Evolutionary conservation across 2,113 vertebrate species (phyloP).

Genomic region (Antidorcas marsupialis): DNA sequence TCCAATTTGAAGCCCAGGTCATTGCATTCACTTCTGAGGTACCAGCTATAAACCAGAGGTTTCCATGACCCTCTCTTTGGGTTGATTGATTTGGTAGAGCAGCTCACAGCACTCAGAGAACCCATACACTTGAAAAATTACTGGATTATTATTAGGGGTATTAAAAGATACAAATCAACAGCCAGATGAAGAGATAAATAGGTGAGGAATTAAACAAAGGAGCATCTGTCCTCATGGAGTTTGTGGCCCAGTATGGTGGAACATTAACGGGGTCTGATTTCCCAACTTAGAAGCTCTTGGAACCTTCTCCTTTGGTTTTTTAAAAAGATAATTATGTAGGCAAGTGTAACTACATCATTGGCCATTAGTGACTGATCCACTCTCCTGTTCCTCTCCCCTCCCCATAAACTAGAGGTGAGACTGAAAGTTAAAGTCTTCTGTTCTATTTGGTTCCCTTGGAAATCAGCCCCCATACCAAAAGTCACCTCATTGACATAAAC

Average conservation of each 20-base stretch:
- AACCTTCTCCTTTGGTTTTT: neutral
- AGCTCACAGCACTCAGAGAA: neutral
- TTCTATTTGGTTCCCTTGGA: neutral
- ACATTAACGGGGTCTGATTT: neutral
- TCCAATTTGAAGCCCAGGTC: neutral
- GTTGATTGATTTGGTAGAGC: neutral
- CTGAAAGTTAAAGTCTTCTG: neutral
- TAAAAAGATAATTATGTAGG: neutral
- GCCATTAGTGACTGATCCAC: neutral
- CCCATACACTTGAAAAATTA: neutral
- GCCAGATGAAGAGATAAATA: neutral
- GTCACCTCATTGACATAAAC: neutral
- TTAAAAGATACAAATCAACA: neutral
- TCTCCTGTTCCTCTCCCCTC: neutral
- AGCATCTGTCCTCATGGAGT: neutral
- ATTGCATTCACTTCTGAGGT: neutral
- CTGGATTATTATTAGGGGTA: neutral
- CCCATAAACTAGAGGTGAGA: neutral
- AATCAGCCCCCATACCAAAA: neutral
- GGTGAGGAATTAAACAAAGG: neutral
- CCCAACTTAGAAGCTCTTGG: neutral
- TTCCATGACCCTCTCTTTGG: neutral
- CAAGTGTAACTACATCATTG: neutral
- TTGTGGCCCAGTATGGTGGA: neutral
- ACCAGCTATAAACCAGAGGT: neutral